Conservation (phyloP, 2,113 vertebrate species). For the Laticauda colubrina region DNA sequence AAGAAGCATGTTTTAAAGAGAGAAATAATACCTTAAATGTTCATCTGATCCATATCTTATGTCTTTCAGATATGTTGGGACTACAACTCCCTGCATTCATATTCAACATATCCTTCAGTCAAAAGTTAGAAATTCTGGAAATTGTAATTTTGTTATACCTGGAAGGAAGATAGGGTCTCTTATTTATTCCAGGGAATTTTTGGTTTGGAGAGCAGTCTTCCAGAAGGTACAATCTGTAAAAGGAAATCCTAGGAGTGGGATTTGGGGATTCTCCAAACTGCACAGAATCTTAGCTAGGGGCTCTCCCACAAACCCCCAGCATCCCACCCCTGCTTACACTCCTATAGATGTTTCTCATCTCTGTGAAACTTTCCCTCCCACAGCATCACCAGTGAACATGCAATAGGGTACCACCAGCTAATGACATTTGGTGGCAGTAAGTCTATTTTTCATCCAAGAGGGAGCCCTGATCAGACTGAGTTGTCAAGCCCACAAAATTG, state of each 20-base stretch:
- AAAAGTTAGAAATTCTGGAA: not conserved
- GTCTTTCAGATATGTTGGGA: not conserved
- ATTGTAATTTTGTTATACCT: not conserved
- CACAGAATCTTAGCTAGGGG: too few species aligned
- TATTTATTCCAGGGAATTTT: not conserved
- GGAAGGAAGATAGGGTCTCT: not conserved
- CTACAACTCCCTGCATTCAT: not conserved
- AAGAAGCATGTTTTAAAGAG: not conserved
- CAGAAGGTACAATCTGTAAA: not conserved
- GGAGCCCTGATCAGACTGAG: not conserved
- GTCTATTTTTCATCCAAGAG: not conserved
- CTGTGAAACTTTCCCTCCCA: not conserved
- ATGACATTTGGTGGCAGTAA: not conserved
- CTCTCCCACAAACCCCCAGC: too few species aligned
- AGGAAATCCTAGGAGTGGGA: too few species aligned
- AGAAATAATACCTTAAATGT: not conserved
- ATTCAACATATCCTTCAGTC: not conserved
- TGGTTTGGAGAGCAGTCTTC: not conserved
- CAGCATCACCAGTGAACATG: not conserved
- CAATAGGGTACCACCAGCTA: not conserved
- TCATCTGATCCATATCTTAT: not conserved
- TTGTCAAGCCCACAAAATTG: not conserved
- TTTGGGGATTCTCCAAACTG: too few species aligned
- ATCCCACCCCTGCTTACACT: too few species aligned
- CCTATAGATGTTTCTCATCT: not conserved